Base-by-base conservation (phyloP, 2,113 vertebrate genomes). In the Takifugu bimaculatus region DNA sequence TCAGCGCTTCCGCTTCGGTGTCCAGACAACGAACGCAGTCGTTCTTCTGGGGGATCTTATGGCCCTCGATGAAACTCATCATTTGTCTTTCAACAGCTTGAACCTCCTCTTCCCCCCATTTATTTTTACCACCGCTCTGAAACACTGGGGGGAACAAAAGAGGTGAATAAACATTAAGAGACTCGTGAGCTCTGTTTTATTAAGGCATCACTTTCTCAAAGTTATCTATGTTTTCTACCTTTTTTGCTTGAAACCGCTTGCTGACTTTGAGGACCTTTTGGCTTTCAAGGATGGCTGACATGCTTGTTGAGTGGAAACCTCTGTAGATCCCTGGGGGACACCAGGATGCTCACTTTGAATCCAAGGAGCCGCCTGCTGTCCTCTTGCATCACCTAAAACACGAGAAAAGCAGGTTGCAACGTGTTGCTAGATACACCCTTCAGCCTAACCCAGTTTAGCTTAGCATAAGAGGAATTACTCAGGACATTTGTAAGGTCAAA, bases 1-100 rank as follows among this genome's bases (percentile, higher is more conserved):
- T 73, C 63, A 86, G 75, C 0, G 78, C 80, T 13, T 55, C 48
- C 0, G 80, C 60, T 60, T 88, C 86, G 0, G 72, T 82, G 15
- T 81, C 74, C 0, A 86, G 78, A 65, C 84, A 88, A n/a, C 56
- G 68, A 6, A 83, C 12, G 14, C 85, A 87, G 72, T 88, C 80
- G 1, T 65, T 43, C 14, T 88, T 86, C 78, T 83, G 81, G 26
- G 85, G 83, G 12, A 87, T 54, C 35, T 61, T 73, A 56, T 78
- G 74, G 26, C 15, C 50, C 7, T 64, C 2, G 47, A 86, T 88
- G 28, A 86, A 80, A 13, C 4, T 11, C 72, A 80, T 84, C 83
- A 88, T 27, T 70, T 88, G 86, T 26, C 15, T 73, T 25, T 88
- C 86, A 0, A 88, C 83, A 15, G 86, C 86, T 2, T 1, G 6